Percentiles rank a stretch among this genome's conserved stretches.
These are phyloP conservation scores for Merluccius polli DNA, from an alignment of 2,797 vertebrate genomes.

Conservation along the genomic window DNA sequence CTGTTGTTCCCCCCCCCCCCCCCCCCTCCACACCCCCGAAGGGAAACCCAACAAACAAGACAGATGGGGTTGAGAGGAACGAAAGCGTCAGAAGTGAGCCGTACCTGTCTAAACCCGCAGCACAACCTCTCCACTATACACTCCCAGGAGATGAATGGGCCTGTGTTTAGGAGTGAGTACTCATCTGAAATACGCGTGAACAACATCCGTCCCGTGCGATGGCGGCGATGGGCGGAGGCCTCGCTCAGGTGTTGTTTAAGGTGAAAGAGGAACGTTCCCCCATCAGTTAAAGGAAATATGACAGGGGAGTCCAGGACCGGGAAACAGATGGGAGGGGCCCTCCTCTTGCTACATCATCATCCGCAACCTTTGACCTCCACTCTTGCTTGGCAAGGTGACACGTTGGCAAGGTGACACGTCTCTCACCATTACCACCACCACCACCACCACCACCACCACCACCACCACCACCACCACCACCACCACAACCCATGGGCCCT, in stretches of 20 bases:
- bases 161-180: constrained; percentile 32
- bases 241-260: constrained; percentile 7
- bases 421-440: neutral
- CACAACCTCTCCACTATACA: constrained; percentile 20
- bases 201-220: no score
- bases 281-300: constrained; percentile 45
- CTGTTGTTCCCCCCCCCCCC: no score
- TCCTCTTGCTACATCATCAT: neutral
- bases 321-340: constrained; percentile 34
- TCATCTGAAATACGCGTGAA: constrained; percentile 14
- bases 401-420: neutral
- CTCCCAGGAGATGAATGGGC: constrained; percentile 45
- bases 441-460: neutral
- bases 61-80: constrained; percentile 6
- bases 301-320: constrained; percentile 21
- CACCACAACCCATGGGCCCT: no score
- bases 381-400: constrained; percentile 24
- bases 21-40: constrained; percentile 6
- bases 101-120: constrained; percentile 51
- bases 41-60: constrained; percentile 12
- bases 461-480: no score
- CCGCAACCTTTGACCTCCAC: constrained; percentile 28
- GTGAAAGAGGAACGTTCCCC: constrained; percentile 24
- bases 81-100: constrained; percentile 34
- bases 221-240: no score